Conservation (phyloP, 37 sponge, comb jelly and placozoan species). For the Oopsacas minuta region DNA sequence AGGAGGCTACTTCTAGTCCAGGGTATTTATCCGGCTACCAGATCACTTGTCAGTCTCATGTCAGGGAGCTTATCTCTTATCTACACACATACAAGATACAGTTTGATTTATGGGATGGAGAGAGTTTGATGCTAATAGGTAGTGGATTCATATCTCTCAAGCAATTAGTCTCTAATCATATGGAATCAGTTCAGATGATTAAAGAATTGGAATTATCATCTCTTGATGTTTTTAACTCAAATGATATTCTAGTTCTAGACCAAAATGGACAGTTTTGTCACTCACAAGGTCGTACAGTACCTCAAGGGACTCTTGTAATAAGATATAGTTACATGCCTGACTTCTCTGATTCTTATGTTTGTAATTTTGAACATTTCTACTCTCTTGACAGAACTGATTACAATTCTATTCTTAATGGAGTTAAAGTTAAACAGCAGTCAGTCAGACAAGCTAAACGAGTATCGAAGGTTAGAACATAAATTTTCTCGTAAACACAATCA, state of each 20-base stretch:
- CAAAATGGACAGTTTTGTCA: neutral
- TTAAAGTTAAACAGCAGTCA: neutral
- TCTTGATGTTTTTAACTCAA: neutral
- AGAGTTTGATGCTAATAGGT: slow-evolving; percentile 5
- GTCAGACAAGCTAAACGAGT: neutral
- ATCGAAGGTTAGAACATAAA: neutral
- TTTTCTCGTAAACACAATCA: too few relatives aligned
- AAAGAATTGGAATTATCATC: neutral
- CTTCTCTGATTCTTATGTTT: neutral
- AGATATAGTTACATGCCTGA: neutral
- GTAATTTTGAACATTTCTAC: neutral
- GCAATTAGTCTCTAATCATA: neutral
- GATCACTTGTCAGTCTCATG: neutral
- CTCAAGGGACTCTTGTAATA: neutral
- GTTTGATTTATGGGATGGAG: slow-evolving; percentile 4
- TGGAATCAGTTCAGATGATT: neutral
- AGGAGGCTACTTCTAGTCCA: neutral
- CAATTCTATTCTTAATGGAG: neutral
- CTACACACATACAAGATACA: neutral
- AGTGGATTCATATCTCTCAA: neutral
- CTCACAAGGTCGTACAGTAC: neutral
- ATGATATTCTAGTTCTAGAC: slow-evolving; percentile 12
- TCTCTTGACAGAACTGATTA: neutral
- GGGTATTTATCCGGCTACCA: neutral
- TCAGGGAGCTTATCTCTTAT: neutral